Evolutionary conservation across 2,888 invertebrate species (phyloP).

Genomic region (Palloptera scutellata): DNA sequence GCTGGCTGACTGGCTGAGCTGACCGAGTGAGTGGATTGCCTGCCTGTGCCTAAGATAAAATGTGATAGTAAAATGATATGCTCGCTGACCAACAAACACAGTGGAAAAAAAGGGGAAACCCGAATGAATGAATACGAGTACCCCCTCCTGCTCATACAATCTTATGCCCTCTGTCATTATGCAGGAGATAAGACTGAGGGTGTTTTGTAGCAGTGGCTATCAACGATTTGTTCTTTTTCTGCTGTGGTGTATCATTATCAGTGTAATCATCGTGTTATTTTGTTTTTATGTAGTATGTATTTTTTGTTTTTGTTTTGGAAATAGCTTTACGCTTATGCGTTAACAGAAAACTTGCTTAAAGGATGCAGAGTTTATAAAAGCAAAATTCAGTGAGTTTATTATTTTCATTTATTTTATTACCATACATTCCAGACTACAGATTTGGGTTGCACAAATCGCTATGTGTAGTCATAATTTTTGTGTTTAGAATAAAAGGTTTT

Average conservation of each 20-base stretch:
- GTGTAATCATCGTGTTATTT: slow-evolving; percentile 45
- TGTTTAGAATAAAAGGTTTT: slow-evolving; percentile 9
- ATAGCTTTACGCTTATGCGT: slow-evolving; percentile 47
- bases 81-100: slow-evolving; percentile 22
- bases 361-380: background rate
- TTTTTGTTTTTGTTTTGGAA: slow-evolving; percentile 37
- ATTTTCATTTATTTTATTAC: slow-evolving; percentile 54
- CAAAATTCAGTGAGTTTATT: slow-evolving; percentile 54
- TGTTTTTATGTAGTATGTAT: slow-evolving; percentile 32
- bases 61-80: slow-evolving; percentile 18
- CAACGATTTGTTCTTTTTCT: slow-evolving; percentile 26
- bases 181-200: slow-evolving; percentile 30
- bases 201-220: slow-evolving; percentile 26
- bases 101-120: no score
- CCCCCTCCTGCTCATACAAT: background rate
- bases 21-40: background rate
- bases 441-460: slow-evolving; percentile 40
- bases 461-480: slow-evolving; percentile 22
- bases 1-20: background rate
- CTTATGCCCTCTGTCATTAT: background rate
- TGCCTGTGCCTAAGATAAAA: background rate
- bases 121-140: no score
- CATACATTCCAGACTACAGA: slow-evolving; percentile 42
- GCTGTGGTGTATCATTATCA: slow-evolving; percentile 42
- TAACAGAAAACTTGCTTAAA: slow-evolving; percentile 48